These are phyloP conservation scores for Muricea muricata DNA, from an alignment of 92 coral and sea anemone species.

Conservation along the genomic window DNA sequence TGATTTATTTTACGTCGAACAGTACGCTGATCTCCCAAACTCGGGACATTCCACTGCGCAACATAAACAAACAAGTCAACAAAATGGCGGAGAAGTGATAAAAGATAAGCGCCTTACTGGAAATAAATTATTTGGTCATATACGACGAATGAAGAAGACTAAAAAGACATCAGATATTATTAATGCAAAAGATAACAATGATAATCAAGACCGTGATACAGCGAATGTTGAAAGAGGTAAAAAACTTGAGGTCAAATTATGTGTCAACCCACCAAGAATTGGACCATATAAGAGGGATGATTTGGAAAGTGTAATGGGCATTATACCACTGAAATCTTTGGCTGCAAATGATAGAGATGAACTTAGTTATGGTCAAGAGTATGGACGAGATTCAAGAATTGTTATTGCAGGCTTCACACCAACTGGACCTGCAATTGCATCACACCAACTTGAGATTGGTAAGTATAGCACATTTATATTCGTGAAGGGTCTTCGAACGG, in stretches of 20 bases:
- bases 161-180: constrained; percentile 69
- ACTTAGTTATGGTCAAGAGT: constrained; percentile 66
- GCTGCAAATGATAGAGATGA: constrained; percentile 41
- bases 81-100: constrained; percentile 39
- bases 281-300: constrained; percentile 82
- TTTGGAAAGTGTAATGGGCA: constrained; percentile 87
- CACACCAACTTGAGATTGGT: constrained; percentile 94
- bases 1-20: constrained; percentile 92
- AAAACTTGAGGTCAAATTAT: constrained; percentile 79
- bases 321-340: constrained; percentile 89
- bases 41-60: constrained; percentile 65
- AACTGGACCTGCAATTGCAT: constrained; percentile 90
- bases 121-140: constrained; percentile 76
- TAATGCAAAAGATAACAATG: constrained; percentile 41
- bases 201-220: not conserved
- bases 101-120: constrained; percentile 84
- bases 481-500: too few relatives aligned
- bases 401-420: constrained; percentile 94
- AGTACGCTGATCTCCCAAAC: constrained; percentile 72
- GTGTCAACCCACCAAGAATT: constrained; percentile 85
- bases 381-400: constrained; percentile 77
- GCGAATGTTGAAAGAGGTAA: constrained; percentile 47
- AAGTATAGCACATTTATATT: too few relatives aligned
- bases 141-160: constrained; percentile 75
- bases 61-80: constrained; percentile 68